A percentile compares a stretch with the other conserved stretches of the same genome.
Evolutionary conservation across 2,113 vertebrate genomes (phyloP).

Genomic region (Microcebus ravelobensis): DNA sequence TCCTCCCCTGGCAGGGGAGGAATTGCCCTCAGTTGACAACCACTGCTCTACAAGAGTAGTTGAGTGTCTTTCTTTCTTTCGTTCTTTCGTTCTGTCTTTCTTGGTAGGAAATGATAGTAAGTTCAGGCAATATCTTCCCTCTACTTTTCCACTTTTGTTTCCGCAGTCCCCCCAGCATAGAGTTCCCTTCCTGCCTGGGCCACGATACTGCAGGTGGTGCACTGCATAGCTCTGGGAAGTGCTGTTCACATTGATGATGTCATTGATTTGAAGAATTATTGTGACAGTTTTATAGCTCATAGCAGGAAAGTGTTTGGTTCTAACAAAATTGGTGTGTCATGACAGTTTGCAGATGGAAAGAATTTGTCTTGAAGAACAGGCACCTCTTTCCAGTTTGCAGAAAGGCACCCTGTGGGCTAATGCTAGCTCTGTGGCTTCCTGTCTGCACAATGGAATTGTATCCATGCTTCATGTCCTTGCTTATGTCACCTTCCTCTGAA

Average conservation of each 20-base stretch:
- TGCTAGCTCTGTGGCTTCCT: background rate
- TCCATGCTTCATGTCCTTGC: background rate
- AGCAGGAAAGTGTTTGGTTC: background rate
- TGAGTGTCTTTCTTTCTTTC: background rate
- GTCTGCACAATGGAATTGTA: background rate
- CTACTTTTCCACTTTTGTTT: background rate
- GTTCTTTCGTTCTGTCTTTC: too few relatives aligned
- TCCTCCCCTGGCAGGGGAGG: background rate
- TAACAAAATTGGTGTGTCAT: background rate
- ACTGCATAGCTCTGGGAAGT: background rate
- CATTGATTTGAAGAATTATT: background rate
- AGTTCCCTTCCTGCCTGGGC: background rate
- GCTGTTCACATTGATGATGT: background rate
- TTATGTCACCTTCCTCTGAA: background rate
- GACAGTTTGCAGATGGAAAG: background rate
- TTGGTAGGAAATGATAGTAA: background rate
- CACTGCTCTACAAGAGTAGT: background rate
- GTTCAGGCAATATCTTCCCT: background rate
- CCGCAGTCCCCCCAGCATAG: background rate
- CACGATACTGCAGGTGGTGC: fast-evolving
- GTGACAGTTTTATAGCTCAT: background rate
- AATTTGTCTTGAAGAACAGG: background rate
- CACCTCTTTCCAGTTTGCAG: background rate
- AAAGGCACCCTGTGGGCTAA: background rate
- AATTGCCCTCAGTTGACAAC: background rate